Evolutionary conservation across 2,888 invertebrate species (phyloP), one percentile per base, ranked within the genome.

Genomic region (Andrena flavipes): DNA sequence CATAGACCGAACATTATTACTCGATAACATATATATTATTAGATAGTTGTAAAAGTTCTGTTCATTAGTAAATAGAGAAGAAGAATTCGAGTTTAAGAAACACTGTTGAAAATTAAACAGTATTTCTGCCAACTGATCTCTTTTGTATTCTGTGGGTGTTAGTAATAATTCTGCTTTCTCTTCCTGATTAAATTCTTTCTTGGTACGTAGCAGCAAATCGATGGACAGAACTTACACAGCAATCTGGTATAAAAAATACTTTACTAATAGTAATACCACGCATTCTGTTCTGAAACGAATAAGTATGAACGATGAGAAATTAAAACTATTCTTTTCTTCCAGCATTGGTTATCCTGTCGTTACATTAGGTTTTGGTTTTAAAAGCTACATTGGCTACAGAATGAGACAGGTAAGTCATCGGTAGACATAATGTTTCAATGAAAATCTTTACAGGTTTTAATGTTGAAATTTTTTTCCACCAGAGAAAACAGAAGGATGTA

Each of bases 331-430:
- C 16, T 73, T 81, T 76, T 56, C 51, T 84, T 96, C 87, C 94
- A 97, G 97, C 94, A 97, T 98, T 94, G 97, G 98, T 86, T 99
- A 98, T 96, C 99, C 99, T 79, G 98, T 98, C 88, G 98, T 99
- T 71, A 98, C 99, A 90, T 96, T 99, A 93, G 99, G 99, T 89
- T 98, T 99, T 95, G 98, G 98, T 91, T 98, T 99, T 92, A 99
- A 99, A 96, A 97, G 98, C 93, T 98, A 98, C 93, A 96, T 99
- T 86, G 97, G 98, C 89, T 98, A 97, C 94, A 96, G 98, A 94
- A 97, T 99, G 96, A 96, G 98, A 93, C 95, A 96, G 95, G 96
- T 96, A 92, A 93, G 94, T 90, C 35, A 23, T n/a, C n/a, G 13
- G 20, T n/a, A 30, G 29, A 16, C 13, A 1, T 2, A 20, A 56